phyloP scores from a whole-genome alignment of 2,113 vertebrate species.

The Epinephelus fuscoguttatus region DNA sequence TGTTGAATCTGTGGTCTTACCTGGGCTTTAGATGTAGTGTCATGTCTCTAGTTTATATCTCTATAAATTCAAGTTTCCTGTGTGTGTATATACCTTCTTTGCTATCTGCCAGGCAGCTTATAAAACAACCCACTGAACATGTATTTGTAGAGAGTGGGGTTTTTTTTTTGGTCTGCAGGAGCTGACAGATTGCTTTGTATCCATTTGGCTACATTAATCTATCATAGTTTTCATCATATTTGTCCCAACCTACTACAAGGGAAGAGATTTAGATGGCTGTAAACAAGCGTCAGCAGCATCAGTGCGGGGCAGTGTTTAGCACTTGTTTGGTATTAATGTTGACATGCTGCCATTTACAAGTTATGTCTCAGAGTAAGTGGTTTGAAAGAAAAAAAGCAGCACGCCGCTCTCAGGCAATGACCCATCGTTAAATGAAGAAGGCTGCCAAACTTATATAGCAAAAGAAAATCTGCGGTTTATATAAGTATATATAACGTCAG shows the following conservation, averaged over 20 bases:
- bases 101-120: neutral
- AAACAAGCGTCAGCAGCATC: slow-evolving; percentile 6
- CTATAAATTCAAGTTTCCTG: neutral
- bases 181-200: slow-evolving; percentile 19
- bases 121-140: neutral
- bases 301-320: slow-evolving; percentile 1
- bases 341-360: slow-evolving; percentile 31
- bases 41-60: neutral
- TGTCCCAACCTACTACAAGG: slow-evolving; percentile 5
- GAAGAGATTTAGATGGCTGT: neutral
- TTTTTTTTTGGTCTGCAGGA: slow-evolving; percentile 3
- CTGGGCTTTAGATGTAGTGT: neutral
- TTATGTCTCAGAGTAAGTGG: slow-evolving; percentile 13
- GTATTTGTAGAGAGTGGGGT: neutral
- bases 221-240: slow-evolving; percentile 17
- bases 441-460: slow-evolving; percentile 7
- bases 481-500: neutral
- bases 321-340: slow-evolving; percentile 19
- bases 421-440: slow-evolving; percentile 5
- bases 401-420: neutral
- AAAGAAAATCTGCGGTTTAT: slow-evolving; percentile 6
- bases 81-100: neutral
- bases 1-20: too few species aligned
- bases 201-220: slow-evolving; percentile 7
- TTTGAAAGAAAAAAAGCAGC: slow-evolving; percentile 7